Evolutionary conservation across 2,797 vertebrate genomes (phyloP), one percentile per base, ranked within the genome.

Genomic region (Lepilemur ruficaudatus): DNA sequence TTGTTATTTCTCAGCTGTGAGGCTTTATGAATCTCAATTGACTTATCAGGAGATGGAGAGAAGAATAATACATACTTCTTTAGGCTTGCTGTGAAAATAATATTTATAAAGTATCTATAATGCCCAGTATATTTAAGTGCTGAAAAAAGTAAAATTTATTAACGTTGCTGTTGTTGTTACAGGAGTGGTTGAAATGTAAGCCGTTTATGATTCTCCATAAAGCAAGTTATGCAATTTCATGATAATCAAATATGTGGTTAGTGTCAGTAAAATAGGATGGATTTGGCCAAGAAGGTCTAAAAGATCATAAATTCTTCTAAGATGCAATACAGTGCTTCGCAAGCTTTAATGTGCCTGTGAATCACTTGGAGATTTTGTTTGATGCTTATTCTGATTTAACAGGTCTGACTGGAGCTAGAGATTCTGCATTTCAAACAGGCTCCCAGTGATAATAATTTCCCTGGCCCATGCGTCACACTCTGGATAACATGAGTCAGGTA

Each of bases 1-100:
- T 84, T 94, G 4, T 57, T 32, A 15, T 91, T 94, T 96, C 75
- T 89, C 65, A 91, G n/a, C 46, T 50, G 4, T 83, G 72, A 93
- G 57, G 70, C 25, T 61, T 75, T 87, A 65, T 48, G 32, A 86
- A 82, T 92, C 65, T 83, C 76, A 78, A 22, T 1, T 38, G 14
- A 82, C 25, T 90, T 65, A 25, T 72, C 61, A 76, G 65, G 41
- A 72, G 83, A 55, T 84, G 35, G 43, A 32, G 55, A 81, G 35
- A 88, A 75, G 8, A 91, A 43, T 52, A 84, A 82, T 59, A 55
- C 4, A 8, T 46, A 38, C 8, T 57, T 95, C 17, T 89, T 78
- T n/a, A 75, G 61, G 5, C 30, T 18, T 78, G 10, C 67, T 46
- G 7, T 94, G 59, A 92, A 87, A 90, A 61, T 82, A 15, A 9